Evolutionary conservation across 2,113 vertebrate species (phyloP).

Genomic region (Perca fluviatilis): DNA sequence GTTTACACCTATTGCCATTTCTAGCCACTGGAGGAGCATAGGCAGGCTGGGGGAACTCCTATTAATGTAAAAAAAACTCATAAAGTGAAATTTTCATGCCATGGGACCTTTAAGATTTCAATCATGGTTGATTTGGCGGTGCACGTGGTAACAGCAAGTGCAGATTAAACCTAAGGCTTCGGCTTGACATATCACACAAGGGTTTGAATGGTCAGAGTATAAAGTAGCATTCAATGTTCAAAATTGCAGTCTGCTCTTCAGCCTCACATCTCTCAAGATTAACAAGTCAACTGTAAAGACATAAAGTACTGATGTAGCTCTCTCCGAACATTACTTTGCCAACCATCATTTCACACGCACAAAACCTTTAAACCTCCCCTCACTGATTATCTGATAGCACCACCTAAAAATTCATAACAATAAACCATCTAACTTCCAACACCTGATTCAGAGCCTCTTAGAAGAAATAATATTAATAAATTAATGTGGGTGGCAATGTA

Average conservation of each 20-base stretch:
- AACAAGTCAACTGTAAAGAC: not conserved
- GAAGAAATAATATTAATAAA: too few relatives aligned
- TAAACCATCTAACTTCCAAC: not conserved
- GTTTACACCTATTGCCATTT: too few relatives aligned
- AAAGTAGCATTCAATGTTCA: not conserved
- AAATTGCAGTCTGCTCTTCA: not conserved
- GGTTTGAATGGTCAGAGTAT: not conserved
- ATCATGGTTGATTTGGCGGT: not conserved
- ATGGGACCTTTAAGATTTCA: not conserved
- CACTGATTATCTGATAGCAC: not conserved
- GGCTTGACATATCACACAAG: not conserved
- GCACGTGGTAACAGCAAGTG: not conserved
- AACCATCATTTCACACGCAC: not conserved
- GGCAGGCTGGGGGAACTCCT: too few relatives aligned
- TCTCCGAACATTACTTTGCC: not conserved
- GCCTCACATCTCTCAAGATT: not conserved
- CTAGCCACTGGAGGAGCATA: too few relatives aligned
- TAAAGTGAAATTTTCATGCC: too few relatives aligned
- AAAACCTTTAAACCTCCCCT: not conserved
- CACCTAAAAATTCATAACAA: not conserved
- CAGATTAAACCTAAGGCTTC: not conserved
- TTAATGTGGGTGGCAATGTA: not conserved
- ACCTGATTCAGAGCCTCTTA: not conserved
- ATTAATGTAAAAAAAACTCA: too few relatives aligned
- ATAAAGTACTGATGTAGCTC: not conserved